Percentiles rank a stretch among this genome's conserved stretches.
phyloP scores from a whole-genome alignment of 2,888 invertebrate genomes.

The Schrankia costaestrigalis region DNA sequence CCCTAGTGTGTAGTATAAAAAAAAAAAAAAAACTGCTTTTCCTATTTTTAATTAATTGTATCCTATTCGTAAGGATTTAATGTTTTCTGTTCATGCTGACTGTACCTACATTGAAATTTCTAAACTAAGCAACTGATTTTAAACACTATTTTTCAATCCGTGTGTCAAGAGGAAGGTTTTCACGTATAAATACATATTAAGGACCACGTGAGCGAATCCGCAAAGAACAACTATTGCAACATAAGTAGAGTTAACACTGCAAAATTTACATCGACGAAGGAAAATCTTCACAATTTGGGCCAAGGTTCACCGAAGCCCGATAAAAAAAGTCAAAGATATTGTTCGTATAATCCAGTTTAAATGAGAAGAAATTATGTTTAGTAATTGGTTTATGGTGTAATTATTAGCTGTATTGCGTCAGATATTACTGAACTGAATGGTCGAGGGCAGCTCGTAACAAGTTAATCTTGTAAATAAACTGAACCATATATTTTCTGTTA shows the following conservation, averaged over 20 bases:
- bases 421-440: constrained; percentile 40
- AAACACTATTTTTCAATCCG: no score
- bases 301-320: constrained; percentile 34
- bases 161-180: no score
- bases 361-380: constrained; percentile 17
- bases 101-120: no score
- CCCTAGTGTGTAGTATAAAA: no score
- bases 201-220: no score
- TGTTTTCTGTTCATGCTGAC: no score
- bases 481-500: no score
- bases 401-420: constrained; percentile 47
- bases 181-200: no score
- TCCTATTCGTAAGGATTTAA: no score
- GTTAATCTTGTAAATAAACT: neutral
- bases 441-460: constrained; percentile 28
- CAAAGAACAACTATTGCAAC: constrained; percentile 16
- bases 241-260: constrained; percentile 11
- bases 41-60: no score
- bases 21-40: no score
- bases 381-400: constrained; percentile 28
- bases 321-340: constrained; percentile 25
- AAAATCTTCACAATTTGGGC: constrained; percentile 32
- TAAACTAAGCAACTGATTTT: no score
- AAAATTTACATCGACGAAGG: constrained; percentile 27
- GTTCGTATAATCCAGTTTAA: constrained; percentile 16